Base-by-base conservation (phyloP, 2,888 invertebrate species). In the Brachylomia viminalis region DNA sequence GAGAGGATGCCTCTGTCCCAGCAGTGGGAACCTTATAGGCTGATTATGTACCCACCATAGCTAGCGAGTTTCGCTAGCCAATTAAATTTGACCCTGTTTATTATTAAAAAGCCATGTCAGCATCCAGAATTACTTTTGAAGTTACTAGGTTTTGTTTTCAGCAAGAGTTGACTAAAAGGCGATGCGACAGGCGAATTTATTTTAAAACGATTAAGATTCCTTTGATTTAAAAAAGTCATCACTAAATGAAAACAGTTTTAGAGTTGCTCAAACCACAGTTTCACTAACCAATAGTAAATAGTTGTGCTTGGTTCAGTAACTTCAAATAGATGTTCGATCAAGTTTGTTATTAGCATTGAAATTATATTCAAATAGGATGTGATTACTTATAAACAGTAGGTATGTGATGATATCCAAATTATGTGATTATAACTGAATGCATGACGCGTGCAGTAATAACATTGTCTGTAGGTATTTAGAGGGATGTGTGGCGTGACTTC, bases 341-440 rank as follows among this genome's bases (percentile, higher is more conserved):
- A 86, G 81, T 88, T 86, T 88, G 80, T 80, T 84, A 88, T 90
- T 88, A 88, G 86, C 89, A 89, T 91, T 79, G 76, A 87, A 91
- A 92, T 91, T 86, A 86, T 89, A 93, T 92, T 91, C 88, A 88
- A 90, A 90, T 92, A 85, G 88, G 83, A 89, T 84, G 82, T 90
- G 86, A 89, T 90, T 90, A 88, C 87, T 89, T 82, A 80, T 75
- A 61, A 71, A 74, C 75, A 76, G 74, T 72, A 70, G 56, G 59
- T 73, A 71, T 87, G 87, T 87, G 81, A 72, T 82, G 79, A 88
- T 82, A 88, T 94, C 93, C 93, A 93, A 95, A 95, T 94, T 88
- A 91, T 92, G 91, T 92, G 88, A 92, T 92, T 90, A 91, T 89
- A 90, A 89, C 89, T 86, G 85, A 89, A 89, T 91, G 93, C 91